Evolutionary conservation across 2,888 invertebrate species (phyloP).

Genomic region (Netelia virgata): DNA sequence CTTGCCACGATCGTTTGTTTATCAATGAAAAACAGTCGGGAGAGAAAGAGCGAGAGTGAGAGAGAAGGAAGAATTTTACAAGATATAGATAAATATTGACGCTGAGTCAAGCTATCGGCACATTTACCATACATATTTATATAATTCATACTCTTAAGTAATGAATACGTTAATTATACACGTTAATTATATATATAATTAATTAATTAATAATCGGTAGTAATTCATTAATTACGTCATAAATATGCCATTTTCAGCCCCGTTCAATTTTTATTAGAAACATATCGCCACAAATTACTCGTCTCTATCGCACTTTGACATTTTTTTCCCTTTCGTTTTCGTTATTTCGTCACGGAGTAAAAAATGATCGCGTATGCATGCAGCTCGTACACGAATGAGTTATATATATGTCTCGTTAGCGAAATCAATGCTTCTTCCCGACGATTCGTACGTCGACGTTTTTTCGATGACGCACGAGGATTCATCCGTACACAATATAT

Average conservation of each 20-base stretch:
- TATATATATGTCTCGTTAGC: neutral
- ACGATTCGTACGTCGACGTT: constrained; percentile 26
- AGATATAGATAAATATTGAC: neutral
- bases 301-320: neutral
- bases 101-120: too few relatives aligned
- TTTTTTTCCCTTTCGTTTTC: neutral
- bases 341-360: constrained; percentile 1
- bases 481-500: neutral
- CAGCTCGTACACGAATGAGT: neutral
- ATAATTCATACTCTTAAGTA: too few relatives aligned
- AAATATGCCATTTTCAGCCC: too few relatives aligned
- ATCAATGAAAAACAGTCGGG: neutral
- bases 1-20: neutral
- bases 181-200: too few relatives aligned
- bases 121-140: too few relatives aligned
- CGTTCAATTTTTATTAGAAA: too few relatives aligned
- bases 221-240: too few relatives aligned
- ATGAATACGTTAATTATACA: too few relatives aligned
- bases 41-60: neutral
- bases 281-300: too few relatives aligned
- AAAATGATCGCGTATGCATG: neutral
- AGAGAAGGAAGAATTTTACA: neutral
- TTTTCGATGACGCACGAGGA: constrained; percentile 46
- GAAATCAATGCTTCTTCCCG: constrained; percentile 6
- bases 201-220: too few relatives aligned